Conservation (phyloP, 2,113 vertebrate species). For the Atlantisia rogersi region DNA sequence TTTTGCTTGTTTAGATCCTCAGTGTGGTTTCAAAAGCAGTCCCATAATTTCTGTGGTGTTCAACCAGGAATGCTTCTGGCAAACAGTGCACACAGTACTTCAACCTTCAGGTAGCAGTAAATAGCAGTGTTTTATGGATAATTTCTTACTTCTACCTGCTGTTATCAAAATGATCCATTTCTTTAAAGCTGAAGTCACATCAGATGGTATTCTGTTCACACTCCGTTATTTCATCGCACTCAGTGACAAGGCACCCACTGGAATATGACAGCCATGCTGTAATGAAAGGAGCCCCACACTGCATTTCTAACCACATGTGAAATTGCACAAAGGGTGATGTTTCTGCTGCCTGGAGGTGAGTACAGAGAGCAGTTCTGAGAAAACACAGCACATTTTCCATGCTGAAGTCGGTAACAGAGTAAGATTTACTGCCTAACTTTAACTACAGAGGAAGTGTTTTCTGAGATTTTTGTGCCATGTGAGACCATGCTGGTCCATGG, state of each 20-base stretch:
- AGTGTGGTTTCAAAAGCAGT: neutral
- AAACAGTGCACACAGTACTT: neutral
- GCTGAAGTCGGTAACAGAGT: neutral
- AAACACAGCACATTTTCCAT: neutral
- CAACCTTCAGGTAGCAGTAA: neutral
- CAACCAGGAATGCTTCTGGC: neutral
- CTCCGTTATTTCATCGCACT: neutral
- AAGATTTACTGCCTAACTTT: neutral
- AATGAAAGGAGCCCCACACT: neutral
- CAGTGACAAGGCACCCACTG: neutral
- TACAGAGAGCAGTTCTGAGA: neutral
- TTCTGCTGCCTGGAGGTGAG: neutral
- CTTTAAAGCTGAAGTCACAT: constrained; percentile 12
- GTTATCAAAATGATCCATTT: constrained; percentile 35
- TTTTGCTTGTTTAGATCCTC: neutral
- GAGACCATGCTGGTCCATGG: neutral
- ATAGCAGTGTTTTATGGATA: constrained; percentile 4
- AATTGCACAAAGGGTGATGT: neutral
- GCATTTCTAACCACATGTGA: neutral
- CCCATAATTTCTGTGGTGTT: neutral
- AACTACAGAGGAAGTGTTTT: neutral
- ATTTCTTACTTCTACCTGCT: constrained; percentile 20
- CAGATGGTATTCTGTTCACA: neutral
- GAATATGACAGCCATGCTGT: neutral
- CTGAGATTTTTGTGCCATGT: neutral